Percentiles rank a stretch among this genome's conserved stretches.
Conservation (phyloP, 2,888 invertebrate genomes). For the Xanthia icteritia region DNA sequence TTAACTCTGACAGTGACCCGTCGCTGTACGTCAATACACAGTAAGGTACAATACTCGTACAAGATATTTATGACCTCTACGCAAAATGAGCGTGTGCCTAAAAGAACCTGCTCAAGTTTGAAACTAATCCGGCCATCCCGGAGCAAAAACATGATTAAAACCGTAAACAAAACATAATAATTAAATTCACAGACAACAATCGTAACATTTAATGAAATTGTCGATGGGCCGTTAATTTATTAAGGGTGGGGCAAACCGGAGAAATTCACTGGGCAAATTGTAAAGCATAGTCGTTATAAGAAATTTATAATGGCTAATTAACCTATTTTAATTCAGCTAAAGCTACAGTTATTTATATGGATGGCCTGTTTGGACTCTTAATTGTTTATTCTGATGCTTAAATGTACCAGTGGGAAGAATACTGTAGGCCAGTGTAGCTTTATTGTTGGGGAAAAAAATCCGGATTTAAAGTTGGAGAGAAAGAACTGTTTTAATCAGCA, state of each 20-base stretch:
- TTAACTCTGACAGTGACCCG: no score
- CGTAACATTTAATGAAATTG: conserved; percentile 61
- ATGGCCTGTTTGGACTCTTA: conserved; percentile 62
- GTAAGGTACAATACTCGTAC: not conserved
- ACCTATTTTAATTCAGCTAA: conserved; percentile 67
- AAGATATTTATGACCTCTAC: not conserved
- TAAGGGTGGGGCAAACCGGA: conserved; percentile 40
- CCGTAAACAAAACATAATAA: conserved; percentile 33
- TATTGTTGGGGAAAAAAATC: conserved; percentile 23
- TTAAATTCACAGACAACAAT: conserved; percentile 54
- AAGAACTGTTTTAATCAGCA: conserved; percentile 3
- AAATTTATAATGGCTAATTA: conserved; percentile 66
- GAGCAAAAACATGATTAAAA: conserved; percentile 40
- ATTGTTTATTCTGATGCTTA: conserved; percentile 65
- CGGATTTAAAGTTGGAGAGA: not conserved
- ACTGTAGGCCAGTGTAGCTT: conserved; percentile 33
- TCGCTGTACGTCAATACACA: not conserved
- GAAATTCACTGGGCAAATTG: conserved; percentile 55
- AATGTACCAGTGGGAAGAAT: conserved; percentile 39
- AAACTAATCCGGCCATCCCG: not conserved
- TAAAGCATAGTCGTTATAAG: conserved; percentile 62
- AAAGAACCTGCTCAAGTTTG: not conserved
- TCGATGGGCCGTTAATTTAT: conserved; percentile 61
- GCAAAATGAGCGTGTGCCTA: fast-evolving
- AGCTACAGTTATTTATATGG: conserved; percentile 60